A percentile compares a stretch with the other conserved stretches of the same genome.
phyloP scores from a whole-genome alignment of 2,113 vertebrate genomes.

The Dendropsophus ebraccatus region DNA sequence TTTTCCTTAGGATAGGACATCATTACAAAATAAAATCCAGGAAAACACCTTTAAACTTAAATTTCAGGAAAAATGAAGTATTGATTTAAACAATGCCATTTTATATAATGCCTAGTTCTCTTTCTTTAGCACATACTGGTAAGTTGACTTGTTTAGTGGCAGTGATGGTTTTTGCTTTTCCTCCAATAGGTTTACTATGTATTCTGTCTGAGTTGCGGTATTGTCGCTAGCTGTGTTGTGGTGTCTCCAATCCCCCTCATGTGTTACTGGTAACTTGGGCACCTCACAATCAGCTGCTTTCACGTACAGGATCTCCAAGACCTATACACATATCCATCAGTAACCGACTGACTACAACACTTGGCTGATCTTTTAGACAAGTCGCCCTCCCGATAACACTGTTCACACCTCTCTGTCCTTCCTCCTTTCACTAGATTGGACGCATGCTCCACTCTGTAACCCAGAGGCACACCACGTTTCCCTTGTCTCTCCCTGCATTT shows the following conservation, averaged over 20 bases:
- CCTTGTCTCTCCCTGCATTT: constrained; percentile 33
- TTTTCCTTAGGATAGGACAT: no score
- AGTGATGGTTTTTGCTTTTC: not conserved
- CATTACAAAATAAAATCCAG: no score
- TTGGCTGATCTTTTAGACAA: constrained; percentile 31
- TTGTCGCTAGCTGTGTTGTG: constrained; percentile 43
- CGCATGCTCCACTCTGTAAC: constrained; percentile 73
- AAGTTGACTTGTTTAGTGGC: constrained; percentile 26
- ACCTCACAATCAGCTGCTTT: not conserved
- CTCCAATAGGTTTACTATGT: not conserved
- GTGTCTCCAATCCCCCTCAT: constrained; percentile 10
- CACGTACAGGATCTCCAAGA: not conserved
- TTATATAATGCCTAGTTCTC: not conserved
- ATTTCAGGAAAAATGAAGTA: no score
- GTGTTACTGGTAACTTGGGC: constrained; percentile 24
- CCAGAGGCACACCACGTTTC: constrained; percentile 46
- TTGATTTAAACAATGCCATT: not conserved
- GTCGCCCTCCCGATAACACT: constrained; percentile 9
- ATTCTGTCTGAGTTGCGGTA: constrained; percentile 19
- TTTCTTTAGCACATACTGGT: constrained; percentile 2
- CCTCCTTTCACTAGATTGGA: constrained; percentile 65
- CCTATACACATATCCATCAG: not conserved
- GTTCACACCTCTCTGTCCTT: not conserved
- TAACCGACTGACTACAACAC: not conserved
- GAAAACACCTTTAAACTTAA: no score